These are phyloP conservation scores for Drosophila algonquin DNA, from an alignment of 2,888 invertebrate species.

Conservation along the genomic window DNA sequence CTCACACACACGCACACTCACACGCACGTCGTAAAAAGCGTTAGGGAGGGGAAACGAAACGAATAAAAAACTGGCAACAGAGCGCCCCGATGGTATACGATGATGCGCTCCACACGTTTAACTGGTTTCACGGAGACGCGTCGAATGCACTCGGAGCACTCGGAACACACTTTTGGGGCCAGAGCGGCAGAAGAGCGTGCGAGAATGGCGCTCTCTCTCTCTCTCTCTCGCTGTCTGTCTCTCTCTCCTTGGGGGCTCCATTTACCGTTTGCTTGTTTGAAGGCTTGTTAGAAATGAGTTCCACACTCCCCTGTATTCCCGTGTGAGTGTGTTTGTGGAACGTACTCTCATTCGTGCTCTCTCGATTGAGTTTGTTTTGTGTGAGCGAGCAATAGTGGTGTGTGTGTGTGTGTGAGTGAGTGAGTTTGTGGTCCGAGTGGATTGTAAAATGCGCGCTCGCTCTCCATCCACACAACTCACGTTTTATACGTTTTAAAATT, in stretches of 20 bases:
- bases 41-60: constrained; percentile 26
- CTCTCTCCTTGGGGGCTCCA: constrained; percentile 24
- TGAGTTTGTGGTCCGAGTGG: constrained; percentile 51
- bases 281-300: constrained; percentile 72
- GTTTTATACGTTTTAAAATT: constrained; percentile 81
- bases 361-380: constrained; percentile 7
- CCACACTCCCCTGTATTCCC: constrained; percentile 46
- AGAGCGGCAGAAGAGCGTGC: constrained; percentile 31
- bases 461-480: constrained; percentile 56
- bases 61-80: constrained; percentile 55
- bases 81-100: constrained; percentile 51
- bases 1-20: constrained; percentile 12
- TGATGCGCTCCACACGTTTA: constrained; percentile 65
- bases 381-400: not conserved
- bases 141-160: constrained; percentile 62
- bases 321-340: constrained; percentile 29
- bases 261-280: constrained; percentile 65
- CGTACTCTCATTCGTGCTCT: constrained; percentile 4
- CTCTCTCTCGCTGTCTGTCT: constrained; percentile 31
- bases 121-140: constrained; percentile 78
- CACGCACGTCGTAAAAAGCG: constrained; percentile 39
- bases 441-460: constrained; percentile 50
- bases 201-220: constrained; percentile 31
- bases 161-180: constrained; percentile 6
- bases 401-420: constrained; percentile 29